Base-by-base conservation (phyloP, 2,797 vertebrate genomes). In the Poeciliopsis gracilis region DNA sequence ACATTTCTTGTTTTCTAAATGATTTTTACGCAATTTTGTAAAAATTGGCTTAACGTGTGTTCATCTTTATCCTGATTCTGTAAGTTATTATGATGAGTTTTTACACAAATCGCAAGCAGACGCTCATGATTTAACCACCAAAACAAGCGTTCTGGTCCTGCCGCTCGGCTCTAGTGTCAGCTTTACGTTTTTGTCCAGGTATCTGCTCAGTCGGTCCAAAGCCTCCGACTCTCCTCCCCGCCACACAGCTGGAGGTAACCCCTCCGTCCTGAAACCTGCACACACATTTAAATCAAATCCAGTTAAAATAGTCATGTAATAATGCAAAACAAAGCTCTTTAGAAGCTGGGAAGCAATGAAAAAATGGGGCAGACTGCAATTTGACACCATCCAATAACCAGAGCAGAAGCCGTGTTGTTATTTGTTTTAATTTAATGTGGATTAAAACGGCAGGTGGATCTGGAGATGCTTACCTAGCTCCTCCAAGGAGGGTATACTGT, bases 121-220 rank as follows among this genome's bases (percentile, higher is more conserved):
- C 13, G 12, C 2, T 63, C 15, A 36, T 20, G 16, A 63, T 63
- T 63, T 63, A 63, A 63, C 7, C 3, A 82, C 49, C 11, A 30
- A 69, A 82, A 75, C 55, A 45, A 55, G 51, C n/a, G 4, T 23
- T 12, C 30, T 28, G 13, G n/a, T 70, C 25, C 7, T 8, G 59
- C 18, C 36, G 41, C 49, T 53, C 12, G 15, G 36, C 49, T 30
- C 25, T 61, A 25, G 61, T 0, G 5, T 43, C 53, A 47, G 67
- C 13, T 33, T 84, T 93, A 99, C 98, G 97, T 99, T 99, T 90
- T 97, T 96, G 93, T 99, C 97, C 91, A 99, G 93, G 87, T 99
- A 98, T 91, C 98, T 97, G 90, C 97, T 96, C 82, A 99, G 95
- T 75, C 98, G 94, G 38, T 98, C 96, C 92, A 99, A 87, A 2